These are phyloP conservation scores for Notechis scutatus DNA, from an alignment of 2,113 vertebrate genomes.

Conservation along the genomic window DNA sequence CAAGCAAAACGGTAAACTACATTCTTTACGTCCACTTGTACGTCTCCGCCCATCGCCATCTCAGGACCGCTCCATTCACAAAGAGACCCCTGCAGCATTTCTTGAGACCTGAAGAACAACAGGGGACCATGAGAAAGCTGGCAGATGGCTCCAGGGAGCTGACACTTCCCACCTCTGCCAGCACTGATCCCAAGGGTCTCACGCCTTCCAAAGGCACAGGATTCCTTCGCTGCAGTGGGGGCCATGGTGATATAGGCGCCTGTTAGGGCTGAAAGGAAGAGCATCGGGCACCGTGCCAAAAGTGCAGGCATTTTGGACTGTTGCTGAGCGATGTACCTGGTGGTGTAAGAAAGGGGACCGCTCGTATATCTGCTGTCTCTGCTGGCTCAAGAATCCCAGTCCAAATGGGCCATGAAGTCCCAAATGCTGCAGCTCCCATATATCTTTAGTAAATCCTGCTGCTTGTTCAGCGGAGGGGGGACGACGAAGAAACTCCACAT, in stretches of 20 bases:
- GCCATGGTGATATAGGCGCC: not conserved
- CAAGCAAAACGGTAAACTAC: not conserved
- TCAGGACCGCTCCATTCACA: accelerated
- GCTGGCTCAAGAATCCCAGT: no score
- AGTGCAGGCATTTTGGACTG: not conserved
- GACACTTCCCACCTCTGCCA: not conserved
- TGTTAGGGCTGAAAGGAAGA: not conserved
- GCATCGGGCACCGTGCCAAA: not conserved
- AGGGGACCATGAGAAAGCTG: conserved; percentile 41
- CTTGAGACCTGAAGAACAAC: conserved; percentile 31
- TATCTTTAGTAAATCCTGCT: not conserved
- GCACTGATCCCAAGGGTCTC: accelerated
- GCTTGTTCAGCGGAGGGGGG: not conserved
- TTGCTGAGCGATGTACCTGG: not conserved
- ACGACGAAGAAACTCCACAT: not conserved
- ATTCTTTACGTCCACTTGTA: not conserved
- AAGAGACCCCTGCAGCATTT: not conserved
- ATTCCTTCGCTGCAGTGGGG: accelerated
- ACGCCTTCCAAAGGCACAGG: conserved; percentile 11
- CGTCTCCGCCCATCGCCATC: accelerated
- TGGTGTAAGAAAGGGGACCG: not conserved
- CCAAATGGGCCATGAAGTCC: not conserved
- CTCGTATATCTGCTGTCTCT: not conserved
- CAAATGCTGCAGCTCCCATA: not conserved
- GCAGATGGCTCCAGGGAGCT: conserved; percentile 30